Percentiles rank a stretch among this genome's conserved stretches.
Conservation (phyloP, 1,140 invertebrate genomes). For the Tyrophagus putrescentiae region DNA sequence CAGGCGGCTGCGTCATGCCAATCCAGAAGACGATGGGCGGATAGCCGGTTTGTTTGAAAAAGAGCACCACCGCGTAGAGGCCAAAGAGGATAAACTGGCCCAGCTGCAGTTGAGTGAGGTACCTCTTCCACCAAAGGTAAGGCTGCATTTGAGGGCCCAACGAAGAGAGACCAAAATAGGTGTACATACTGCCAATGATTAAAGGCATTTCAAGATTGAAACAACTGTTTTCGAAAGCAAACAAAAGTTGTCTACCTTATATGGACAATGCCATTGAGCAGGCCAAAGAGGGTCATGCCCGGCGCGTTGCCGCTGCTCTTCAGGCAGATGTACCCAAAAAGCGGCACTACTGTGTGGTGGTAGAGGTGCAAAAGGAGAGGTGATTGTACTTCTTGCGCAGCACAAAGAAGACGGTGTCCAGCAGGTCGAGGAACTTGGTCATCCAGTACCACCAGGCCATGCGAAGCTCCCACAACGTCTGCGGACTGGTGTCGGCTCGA, state of each 20-base stretch:
- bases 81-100: slow-evolving; percentile 29
- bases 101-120: slow-evolving; percentile 32
- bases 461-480: slow-evolving; percentile 31
- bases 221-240: too few species aligned
- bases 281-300: not conserved
- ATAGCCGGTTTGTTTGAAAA: not conserved
- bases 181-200: too few species aligned
- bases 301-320: not conserved
- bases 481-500: not conserved
- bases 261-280: not conserved
- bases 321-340: not conserved
- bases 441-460: slow-evolving; percentile 41
- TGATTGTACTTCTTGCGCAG: slow-evolving; percentile 38
- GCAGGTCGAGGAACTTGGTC: slow-evolving; percentile 33
- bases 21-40: not conserved
- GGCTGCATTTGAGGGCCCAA: slow-evolving; percentile 35
- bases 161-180: slow-evolving; percentile 52
- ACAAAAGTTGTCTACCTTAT: too few species aligned
- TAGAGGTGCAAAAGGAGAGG: slow-evolving; percentile 24
- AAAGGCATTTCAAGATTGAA: too few species aligned
- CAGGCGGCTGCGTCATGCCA: not conserved
- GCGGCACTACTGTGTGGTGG: not conserved
- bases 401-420: slow-evolving; percentile 38
- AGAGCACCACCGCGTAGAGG: not conserved
- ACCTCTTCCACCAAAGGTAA: slow-evolving; percentile 37